Evolutionary conservation across 2,113 vertebrate species (phyloP).

Genomic region (Cochlearius cochlearius): DNA sequence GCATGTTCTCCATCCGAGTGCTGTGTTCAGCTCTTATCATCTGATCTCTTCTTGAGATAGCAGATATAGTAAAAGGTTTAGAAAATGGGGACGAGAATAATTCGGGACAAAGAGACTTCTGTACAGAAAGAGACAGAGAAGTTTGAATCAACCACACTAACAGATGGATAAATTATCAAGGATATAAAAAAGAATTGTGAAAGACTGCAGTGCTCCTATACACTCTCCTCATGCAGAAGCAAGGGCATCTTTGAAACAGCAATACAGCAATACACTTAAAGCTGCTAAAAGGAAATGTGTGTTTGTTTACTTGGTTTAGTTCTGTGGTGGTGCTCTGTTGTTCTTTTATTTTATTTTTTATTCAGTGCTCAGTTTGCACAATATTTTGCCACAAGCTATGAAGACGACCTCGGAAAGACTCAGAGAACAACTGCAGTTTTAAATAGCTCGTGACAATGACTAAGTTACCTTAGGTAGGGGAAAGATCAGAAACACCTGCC

Average conservation of each 20-base stretch:
- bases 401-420: accelerated
- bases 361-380: not conserved
- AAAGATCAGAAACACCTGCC: not conserved
- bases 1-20: not conserved
- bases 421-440: not conserved
- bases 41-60: slow-evolving; percentile 31
- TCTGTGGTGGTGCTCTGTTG: not conserved
- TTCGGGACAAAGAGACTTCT: slow-evolving; percentile 6
- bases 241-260: not conserved
- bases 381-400: not conserved
- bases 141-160: not conserved
- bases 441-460: not conserved
- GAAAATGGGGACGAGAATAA: slow-evolving; percentile 35
- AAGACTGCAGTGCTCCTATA: not conserved
- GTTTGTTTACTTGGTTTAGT: slow-evolving; percentile 2
- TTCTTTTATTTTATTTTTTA: not conserved
- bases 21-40: slow-evolving; percentile 27
- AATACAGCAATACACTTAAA: not conserved
- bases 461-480: not conserved
- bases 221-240: not conserved
- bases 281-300: not conserved
- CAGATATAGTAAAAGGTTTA: slow-evolving; percentile 24
- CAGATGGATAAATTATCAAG: not conserved
- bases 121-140: not conserved
- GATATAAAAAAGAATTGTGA: not conserved